phyloP scores from a whole-genome alignment of 2,797 vertebrate species.

The Hydrolagus colliei region DNA sequence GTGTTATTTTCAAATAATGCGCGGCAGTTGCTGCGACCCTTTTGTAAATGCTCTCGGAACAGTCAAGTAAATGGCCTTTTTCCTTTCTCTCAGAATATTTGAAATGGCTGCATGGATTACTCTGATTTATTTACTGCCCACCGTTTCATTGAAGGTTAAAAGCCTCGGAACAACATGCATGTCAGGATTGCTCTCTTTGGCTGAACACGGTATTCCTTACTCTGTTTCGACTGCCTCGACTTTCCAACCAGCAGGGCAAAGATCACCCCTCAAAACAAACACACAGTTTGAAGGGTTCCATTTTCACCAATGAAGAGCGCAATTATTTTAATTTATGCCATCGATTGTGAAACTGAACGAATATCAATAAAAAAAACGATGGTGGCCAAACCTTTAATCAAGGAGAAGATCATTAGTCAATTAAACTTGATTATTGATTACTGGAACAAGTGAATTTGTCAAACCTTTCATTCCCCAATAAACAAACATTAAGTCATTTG shows the following conservation, averaged over 20 bases:
- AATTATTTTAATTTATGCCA: conserved; percentile 31
- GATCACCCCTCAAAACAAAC: not conserved
- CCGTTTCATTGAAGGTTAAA: not conserved
- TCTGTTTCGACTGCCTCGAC: too few species aligned
- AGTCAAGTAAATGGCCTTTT: not conserved
- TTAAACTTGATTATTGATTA: conserved; percentile 19
- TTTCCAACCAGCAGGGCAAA: not conserved
- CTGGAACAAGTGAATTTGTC: not conserved
- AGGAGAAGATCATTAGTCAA: conserved; percentile 24
- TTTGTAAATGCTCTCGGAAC: not conserved
- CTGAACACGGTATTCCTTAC: too few species aligned
- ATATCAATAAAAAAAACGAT: conserved; percentile 27
- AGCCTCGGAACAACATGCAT: too few species aligned
- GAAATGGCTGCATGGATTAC: not conserved
- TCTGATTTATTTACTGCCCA: not conserved
- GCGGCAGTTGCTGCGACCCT: too few species aligned
- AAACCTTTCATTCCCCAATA: not conserved
- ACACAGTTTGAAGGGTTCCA: not conserved
- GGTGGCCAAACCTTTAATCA: conserved; percentile 28
- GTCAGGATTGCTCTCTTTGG: too few species aligned
- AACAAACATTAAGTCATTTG: conserved; percentile 7
- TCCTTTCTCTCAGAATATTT: not conserved
- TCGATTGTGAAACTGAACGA: conserved; percentile 26
- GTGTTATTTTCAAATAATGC: too few species aligned
- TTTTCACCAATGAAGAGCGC: conserved; percentile 24